Percentiles rank a stretch among this genome's conserved stretches.
Conservation (phyloP, 2,797 vertebrate genomes). For the Lepus oiostolus region DNA sequence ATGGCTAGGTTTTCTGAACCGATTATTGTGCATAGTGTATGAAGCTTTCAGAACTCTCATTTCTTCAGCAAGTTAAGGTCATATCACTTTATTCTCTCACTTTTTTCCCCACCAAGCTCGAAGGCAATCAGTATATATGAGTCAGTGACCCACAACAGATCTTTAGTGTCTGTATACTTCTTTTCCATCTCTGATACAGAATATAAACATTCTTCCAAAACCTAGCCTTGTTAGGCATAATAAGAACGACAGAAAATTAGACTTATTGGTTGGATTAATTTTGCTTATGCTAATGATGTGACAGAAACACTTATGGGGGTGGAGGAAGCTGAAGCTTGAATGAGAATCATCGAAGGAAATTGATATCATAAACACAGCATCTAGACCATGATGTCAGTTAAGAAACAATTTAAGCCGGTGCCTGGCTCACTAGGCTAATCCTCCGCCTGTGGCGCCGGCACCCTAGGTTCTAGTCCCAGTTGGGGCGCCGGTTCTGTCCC, state of each 20-base stretch:
- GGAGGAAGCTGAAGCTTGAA: conserved; percentile 9
- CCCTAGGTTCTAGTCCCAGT: too few species aligned
- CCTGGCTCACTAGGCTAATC: too few species aligned
- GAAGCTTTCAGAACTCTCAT: background rate
- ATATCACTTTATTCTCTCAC: background rate
- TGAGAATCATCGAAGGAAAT: conserved; percentile 1
- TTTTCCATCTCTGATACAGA: background rate
- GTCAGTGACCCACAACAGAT: background rate
- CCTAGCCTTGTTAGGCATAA: background rate
- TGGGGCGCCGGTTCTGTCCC: too few species aligned
- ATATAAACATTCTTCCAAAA: background rate
- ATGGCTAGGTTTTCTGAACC: background rate
- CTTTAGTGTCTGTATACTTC: background rate
- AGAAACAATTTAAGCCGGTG: background rate
- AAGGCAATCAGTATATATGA: background rate
- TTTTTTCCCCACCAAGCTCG: background rate
- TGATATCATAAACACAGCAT: background rate
- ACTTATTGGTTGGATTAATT: background rate
- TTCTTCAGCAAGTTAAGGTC: background rate
- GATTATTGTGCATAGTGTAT: background rate
- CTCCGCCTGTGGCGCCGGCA: too few species aligned
- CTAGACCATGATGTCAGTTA: background rate
- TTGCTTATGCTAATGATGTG: conserved; percentile 19
- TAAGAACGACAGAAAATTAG: background rate
- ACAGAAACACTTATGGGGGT: background rate